A percentile compares a stretch with the other conserved stretches of the same genome.
Evolutionary conservation across 1,140 invertebrate species (phyloP).

Genomic region (Drosophila busckii): DNA sequence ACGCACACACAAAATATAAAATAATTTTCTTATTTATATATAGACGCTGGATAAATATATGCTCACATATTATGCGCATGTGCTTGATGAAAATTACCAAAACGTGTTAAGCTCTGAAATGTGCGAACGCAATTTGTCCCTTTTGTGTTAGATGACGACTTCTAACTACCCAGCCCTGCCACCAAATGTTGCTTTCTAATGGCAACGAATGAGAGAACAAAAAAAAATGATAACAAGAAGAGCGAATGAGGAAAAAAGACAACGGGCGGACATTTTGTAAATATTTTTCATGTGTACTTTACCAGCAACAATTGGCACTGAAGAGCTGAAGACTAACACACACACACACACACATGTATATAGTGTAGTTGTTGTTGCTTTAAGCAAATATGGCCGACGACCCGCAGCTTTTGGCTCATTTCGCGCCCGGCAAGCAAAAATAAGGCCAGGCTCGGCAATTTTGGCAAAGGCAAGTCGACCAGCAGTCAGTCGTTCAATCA

Average conservation of each 20-base stretch:
- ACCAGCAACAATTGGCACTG: constrained; percentile 31
- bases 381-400: constrained; percentile 47
- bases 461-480: constrained; percentile 41
- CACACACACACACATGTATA: constrained; percentile 21
- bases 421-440: constrained; percentile 43
- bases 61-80: constrained; percentile 33
- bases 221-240: constrained; percentile 8
- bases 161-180: not conserved
- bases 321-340: constrained; percentile 9
- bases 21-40: no score
- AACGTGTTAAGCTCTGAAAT: constrained; percentile 58
- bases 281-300: constrained; percentile 58
- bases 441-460: constrained; percentile 37
- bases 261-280: constrained; percentile 50
- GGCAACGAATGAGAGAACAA: constrained; percentile 40
- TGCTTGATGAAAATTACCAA: constrained; percentile 61
- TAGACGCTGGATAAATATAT: not conserved
- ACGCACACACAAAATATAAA: no score
- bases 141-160: constrained; percentile 7
- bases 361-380: constrained; percentile 23
- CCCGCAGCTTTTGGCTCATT: constrained; percentile 64
- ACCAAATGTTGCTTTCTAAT: constrained; percentile 26
- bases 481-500: constrained; percentile 55
- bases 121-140: constrained; percentile 33
- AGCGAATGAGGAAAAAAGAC: constrained; percentile 3